Evolutionary conservation across 2,888 invertebrate species (phyloP), one percentile per base, ranked within the genome.

Genomic region (Miltochrista miniata): DNA sequence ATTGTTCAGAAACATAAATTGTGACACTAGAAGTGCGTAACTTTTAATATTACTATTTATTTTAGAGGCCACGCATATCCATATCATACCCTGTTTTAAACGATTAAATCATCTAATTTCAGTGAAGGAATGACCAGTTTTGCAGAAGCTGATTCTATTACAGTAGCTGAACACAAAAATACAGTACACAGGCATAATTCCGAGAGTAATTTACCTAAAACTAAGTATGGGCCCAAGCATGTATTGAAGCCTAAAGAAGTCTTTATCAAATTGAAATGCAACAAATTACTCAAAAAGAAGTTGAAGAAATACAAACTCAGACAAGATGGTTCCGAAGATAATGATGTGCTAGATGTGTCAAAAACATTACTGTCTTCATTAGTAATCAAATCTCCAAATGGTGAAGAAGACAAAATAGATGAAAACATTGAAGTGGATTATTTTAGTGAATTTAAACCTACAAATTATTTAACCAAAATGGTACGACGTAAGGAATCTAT

Each of bases 121-220:
- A 87, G 87, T 74, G 65, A 75, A 85, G 87, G 80, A 53, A 90
- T 90, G 89, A 85, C 87, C 72, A 79, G 72, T 74, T 73, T 74
- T 59, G 53, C 73, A 53, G 71, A 48, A 48, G 39, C 40, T 7
- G 49, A 76, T 48, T 51, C 63, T 56, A 49, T 67, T 38, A 54
- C 35, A 45, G 54, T 46, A 9, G 39, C 48, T 54, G 61, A 63
- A 52, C 65, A 69, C 54, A 51, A 54, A 57, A 51, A 66, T 52
- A 55, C 59, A 54, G 34, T 57, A 37, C 40, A 54, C 41, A 52
- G 18, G 13, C 30, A 33, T 29, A 51, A 50, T 54, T 47, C 50
- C 45, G 54, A 64, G 53, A 54, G 53, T 48, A 60, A 60, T 39
- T 54, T 54, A 43, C 59, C 51, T 42, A 63, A 52, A 24, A 47